Evolutionary conservation across 2,888 invertebrate genomes (phyloP), one percentile per base, ranked within the genome.

Genomic region (Agrotis puta): DNA sequence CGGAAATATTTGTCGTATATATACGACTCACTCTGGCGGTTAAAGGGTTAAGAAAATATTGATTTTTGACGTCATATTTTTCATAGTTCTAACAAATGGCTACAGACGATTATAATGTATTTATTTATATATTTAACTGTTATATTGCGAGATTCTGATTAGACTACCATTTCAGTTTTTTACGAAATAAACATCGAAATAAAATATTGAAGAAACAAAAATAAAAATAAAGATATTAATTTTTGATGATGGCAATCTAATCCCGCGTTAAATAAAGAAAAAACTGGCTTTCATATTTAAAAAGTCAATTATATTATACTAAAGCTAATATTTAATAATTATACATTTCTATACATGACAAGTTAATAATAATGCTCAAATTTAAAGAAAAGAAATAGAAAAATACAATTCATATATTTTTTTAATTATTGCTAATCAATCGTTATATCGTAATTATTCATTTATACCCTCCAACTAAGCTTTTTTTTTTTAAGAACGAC

Each of bases 271-370:
- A 56, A 64, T 1, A 48, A 53, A 64, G 39, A 39, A 39, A 39
- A 61, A 56, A 63, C 24, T 45, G 24, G 57, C 54, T 63, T 67
- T 47, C 27, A 51, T 65, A 69, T 64, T 64, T 53, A 70, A 63
- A 64, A 50, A 64, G 22, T 48, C 43, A 70, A 70, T 65, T 70
- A 74, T 20, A 74, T 51, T 43, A n/a, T n/a, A 64, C 50, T 69
- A 79, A 43, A 43, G 16, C 22, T 61, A 74, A 20, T n/a, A 56
- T 57, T 74, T 24, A 74, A 39, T 66, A 74, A 50, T 78, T 56
- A 78, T 67, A 78, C 39, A 63, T 66, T 75, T 75, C 67, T 70
- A 59, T 64, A 70, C 51, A 70, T 50, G 27, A 69, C 51, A 79
- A 79, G 45, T 69, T 58, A 64, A 24, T 79, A 54, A 51, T 79